A percentile compares a stretch with the other conserved stretches of the same genome.
Conservation (phyloP, 1,140 invertebrate species). For the Colletes gigas region DNA sequence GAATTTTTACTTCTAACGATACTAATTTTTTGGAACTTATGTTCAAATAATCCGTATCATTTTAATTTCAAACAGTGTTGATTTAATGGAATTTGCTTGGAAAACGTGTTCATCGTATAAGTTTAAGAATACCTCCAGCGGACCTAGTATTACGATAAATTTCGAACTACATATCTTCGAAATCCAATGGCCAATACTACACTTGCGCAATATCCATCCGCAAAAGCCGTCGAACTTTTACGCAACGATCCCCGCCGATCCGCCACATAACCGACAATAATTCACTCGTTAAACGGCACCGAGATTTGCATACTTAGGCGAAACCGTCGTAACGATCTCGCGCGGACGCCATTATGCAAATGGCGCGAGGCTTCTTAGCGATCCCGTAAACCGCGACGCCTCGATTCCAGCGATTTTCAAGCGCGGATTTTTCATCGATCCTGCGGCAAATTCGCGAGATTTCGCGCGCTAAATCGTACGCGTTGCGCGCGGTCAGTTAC, state of each 20-base stretch:
- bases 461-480: neutral
- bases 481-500: slow-evolving; percentile 64
- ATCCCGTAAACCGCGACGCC: neutral
- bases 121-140: no score
- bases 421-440: neutral
- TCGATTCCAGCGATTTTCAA: no score
- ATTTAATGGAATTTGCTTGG: no score
- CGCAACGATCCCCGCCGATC: slow-evolving; percentile 2
- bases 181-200: slow-evolving; percentile 5
- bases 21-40: no score
- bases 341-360: slow-evolving; percentile 34
- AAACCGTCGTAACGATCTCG: neutral
- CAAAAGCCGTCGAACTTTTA: slow-evolving; percentile 7
- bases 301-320: slow-evolving; percentile 18
- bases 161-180: neutral
- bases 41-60: no score
- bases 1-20: no score
- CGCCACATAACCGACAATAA: slow-evolving; percentile 20
- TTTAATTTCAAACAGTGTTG: no score
- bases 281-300: slow-evolving; percentile 2
- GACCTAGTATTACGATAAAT: neutral
- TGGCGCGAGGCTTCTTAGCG: neutral
- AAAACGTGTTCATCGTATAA: no score
- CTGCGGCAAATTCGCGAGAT: neutral
- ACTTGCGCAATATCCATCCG: slow-evolving; percentile 3